Conservation (phyloP, 2,113 vertebrate genomes). For the Toxotes jaculatrix region DNA sequence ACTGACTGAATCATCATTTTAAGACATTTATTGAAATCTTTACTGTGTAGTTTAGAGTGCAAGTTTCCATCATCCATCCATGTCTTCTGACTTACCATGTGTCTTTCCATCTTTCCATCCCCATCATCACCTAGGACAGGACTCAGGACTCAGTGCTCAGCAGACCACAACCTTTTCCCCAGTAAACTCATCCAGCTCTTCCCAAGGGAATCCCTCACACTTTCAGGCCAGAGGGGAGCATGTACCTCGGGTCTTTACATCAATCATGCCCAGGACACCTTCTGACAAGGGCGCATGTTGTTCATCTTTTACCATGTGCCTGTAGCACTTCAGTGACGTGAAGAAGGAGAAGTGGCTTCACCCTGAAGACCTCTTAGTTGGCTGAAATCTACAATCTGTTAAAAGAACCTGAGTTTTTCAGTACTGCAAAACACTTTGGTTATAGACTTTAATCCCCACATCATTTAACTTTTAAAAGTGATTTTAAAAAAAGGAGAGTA, state of each 20-base stretch:
- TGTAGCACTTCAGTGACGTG: neutral
- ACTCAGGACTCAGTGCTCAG: neutral
- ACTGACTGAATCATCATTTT: neutral
- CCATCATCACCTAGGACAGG: neutral
- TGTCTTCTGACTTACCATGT: no score
- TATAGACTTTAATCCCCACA: neutral
- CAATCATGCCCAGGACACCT: neutral
- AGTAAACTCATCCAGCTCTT: neutral
- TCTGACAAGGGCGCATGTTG: neutral
- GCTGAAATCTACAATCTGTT: neutral
- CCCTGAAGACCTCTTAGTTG: neutral
- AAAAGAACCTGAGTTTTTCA: neutral
- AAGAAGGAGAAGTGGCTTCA: neutral
- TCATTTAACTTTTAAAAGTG: no score
- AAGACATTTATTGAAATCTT: neutral
- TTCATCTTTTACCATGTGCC: neutral
- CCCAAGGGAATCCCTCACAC: neutral
- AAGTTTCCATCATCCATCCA: neutral
- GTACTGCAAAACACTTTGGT: neutral
- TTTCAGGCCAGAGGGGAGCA: no score
- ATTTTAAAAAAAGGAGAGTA: no score
- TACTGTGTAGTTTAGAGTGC: neutral
- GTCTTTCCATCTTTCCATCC: neutral
- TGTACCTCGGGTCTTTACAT: neutral
- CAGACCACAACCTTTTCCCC: neutral